phyloP scores from a whole-genome alignment of 2,888 invertebrate species.

The Taenaris catops region DNA sequence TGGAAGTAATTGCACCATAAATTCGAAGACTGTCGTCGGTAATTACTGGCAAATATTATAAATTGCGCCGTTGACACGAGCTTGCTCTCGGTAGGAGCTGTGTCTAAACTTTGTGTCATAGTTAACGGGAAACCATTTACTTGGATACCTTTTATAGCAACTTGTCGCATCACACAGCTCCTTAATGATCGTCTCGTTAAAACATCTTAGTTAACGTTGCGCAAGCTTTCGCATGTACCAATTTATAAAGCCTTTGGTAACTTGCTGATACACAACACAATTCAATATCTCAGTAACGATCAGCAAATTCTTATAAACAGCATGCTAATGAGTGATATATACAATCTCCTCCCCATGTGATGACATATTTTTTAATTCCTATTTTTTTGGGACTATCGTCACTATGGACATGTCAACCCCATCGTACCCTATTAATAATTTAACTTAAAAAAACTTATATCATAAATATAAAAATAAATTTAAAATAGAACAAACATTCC shows the following conservation, averaged over 20 bases:
- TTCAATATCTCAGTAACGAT: no score
- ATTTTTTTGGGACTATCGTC: no score
- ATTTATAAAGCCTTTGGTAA: slow-evolving; percentile 20
- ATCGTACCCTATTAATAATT: no score
- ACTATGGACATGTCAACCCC: no score
- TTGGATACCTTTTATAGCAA: slow-evolving; percentile 46
- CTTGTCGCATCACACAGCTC: slow-evolving; percentile 35
- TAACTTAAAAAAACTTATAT: no score
- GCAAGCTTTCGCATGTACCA: slow-evolving; percentile 29
- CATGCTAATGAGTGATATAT: no score
- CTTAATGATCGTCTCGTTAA: slow-evolving; percentile 29
- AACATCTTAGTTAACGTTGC: slow-evolving; percentile 30
- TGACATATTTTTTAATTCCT: no score
- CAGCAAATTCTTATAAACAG: no score
- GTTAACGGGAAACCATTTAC: slow-evolving; percentile 48
- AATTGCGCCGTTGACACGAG: slow-evolving; percentile 36
- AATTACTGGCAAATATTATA: slow-evolving; percentile 45
- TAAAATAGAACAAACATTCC: no score
- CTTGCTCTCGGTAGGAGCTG: slow-evolving; percentile 24
- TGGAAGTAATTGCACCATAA: slow-evolving; percentile 38
- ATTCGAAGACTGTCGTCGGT: slow-evolving; percentile 41
- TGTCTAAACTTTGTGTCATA: slow-evolving; percentile 42
- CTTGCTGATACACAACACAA: no score
- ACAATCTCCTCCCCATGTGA: no score
- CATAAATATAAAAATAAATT: no score